A percentile compares a stretch with the other conserved stretches of the same genome.
Evolutionary conservation across 2,797 vertebrate species (phyloP).

Genomic region (Sebastes wilsoni): DNA sequence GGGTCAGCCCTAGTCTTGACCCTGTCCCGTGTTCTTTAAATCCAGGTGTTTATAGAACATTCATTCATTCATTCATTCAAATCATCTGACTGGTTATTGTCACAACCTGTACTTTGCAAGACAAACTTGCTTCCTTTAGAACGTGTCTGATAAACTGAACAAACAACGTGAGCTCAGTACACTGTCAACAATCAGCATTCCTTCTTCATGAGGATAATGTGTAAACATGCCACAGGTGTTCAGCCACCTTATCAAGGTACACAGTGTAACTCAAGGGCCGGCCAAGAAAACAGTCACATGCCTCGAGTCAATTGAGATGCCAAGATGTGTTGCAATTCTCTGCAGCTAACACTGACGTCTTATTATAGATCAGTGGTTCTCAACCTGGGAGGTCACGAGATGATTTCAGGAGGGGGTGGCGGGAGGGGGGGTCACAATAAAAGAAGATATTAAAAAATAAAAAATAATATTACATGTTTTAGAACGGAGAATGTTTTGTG

Average conservation of each 20-base stretch:
- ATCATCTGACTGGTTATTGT: not conserved
- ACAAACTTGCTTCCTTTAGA: not conserved
- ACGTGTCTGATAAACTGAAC: slow-evolving; percentile 9
- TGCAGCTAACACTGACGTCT: not conserved
- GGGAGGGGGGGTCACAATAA: too few relatives aligned
- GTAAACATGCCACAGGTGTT: slow-evolving; percentile 33
- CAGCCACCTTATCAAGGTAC: slow-evolving; percentile 11
- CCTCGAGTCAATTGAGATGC: not conserved
- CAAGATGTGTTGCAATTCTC: not conserved
- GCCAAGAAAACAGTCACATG: slow-evolving; percentile 29
- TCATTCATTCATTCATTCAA: not conserved
- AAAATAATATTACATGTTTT: not conserved
- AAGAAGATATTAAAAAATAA: too few relatives aligned
- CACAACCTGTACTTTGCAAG: not conserved
- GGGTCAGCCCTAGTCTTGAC: not conserved
- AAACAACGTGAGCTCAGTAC: slow-evolving; percentile 7
- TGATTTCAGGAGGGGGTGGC: not conserved
- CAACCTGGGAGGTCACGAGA: not conserved
- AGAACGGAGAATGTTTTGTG: not conserved
- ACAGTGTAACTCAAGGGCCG: not conserved
- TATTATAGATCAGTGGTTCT: not conserved
- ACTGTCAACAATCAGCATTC: slow-evolving; percentile 37
- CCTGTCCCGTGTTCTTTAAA: not conserved
- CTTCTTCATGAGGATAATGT: slow-evolving; percentile 7
- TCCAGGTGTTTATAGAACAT: not conserved